Percentiles rank a stretch among this genome's conserved stretches.
Conservation (phyloP, 2,888 invertebrate genomes). For the Homarus gammarus region DNA sequence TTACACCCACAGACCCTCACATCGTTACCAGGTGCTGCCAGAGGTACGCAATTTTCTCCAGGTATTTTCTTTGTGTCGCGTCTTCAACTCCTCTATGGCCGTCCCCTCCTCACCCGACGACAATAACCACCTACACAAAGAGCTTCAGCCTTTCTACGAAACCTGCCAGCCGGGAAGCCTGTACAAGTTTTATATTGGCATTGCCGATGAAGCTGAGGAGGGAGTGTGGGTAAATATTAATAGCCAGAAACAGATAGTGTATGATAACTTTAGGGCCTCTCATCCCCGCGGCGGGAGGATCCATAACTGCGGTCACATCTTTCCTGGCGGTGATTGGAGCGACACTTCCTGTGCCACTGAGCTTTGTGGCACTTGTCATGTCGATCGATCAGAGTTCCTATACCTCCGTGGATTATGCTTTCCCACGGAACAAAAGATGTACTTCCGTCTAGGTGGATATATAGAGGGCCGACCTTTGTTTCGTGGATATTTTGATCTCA, state of each 20-base stretch:
- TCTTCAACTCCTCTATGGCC: conserved; percentile 16
- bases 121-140: conserved; percentile 17
- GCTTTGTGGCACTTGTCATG: not conserved
- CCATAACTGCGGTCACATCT: conserved; percentile 20
- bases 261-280: too few species aligned
- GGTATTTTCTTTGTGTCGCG: not conserved
- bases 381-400: not conserved
- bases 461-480: not conserved
- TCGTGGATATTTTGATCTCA: not conserved
- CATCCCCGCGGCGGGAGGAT: too few species aligned
- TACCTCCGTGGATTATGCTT: conserved; percentile 19
- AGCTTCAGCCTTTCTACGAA: not conserved
- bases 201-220: conserved; percentile 28
- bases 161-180: conserved; percentile 14
- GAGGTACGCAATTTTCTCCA: too few species aligned
- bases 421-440: not conserved
- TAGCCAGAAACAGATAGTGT: too few species aligned
- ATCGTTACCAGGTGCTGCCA: too few species aligned
- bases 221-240: too few species aligned
- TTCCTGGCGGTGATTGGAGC: conserved; percentile 13
- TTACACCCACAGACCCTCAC: too few species aligned
- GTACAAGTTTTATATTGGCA: conserved; percentile 47
- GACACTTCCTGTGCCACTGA: conserved; percentile 1
- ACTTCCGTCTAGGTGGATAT: not conserved
- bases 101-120: not conserved